Base-by-base conservation (phyloP, 2,888 invertebrate species). In the Panopea generosa region DNA sequence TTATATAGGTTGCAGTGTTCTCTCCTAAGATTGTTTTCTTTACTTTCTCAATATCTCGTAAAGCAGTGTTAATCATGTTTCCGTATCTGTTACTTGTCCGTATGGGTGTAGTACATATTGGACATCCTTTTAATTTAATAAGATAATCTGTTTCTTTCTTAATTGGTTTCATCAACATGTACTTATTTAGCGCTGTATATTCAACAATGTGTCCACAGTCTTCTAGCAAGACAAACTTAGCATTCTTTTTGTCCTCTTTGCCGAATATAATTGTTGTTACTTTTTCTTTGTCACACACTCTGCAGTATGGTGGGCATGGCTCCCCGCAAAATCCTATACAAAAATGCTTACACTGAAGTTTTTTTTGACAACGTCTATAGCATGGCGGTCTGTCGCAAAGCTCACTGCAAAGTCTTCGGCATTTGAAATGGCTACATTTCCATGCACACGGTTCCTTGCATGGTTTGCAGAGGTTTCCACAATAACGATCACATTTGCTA, bases 321-420 rank as follows among this genome's bases (percentile, higher is more conserved):
- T 96, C 96, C 16, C 95, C 95, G 93, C 96, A 96, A 55, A 95
- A 94, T 14, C 96, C 96, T 88, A 95, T 94, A 92, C 96, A 89
- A 6, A 33, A 49, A 62, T 89, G 89, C 9, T 69, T 73, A 74
- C 96, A 96, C 43, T 83, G 61, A 2, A 92, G 86, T 7, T 33
- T 71, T 73, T 88, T 87, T 11, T 16, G 55, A 77, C 94, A 92
- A 2, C 91, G 90, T 57, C 88, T 79, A 57, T 91, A 73, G 76
- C 93, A 93, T 2, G 87, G 84, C 0, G 77, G 83, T 9, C 92
- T 75, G 60, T 91, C 85, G 72, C 93, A 94, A 0, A 89, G 85
- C 71, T 93, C 90, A 9, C 86, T 79, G 77, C 93, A 93, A 0
- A 86, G 76, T 45, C 83, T 86, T 0, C 47, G 79, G 74, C 93